Evolutionary conservation across 2,113 vertebrate species (phyloP).

Genomic region (Dicentrarchus labrax): DNA sequence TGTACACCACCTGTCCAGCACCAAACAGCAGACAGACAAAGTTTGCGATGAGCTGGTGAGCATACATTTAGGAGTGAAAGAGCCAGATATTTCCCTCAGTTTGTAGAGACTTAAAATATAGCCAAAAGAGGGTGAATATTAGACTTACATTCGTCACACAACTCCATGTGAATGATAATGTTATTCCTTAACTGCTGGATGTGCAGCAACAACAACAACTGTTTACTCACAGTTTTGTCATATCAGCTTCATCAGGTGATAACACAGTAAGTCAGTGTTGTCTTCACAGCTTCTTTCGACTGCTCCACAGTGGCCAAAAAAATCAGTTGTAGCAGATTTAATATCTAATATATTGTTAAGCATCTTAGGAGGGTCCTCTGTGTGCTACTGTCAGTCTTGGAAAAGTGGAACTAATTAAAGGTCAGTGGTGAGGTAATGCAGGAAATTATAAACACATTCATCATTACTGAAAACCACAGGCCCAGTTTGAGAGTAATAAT

Average conservation of each 20-base stretch:
- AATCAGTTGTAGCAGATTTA: too few relatives aligned
- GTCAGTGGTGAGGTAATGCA: not conserved
- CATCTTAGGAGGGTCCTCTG: not conserved
- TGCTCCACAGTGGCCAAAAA: not conserved
- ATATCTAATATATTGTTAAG: not conserved
- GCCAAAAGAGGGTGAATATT: not conserved
- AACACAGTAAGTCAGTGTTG: not conserved
- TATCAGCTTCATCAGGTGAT: not conserved
- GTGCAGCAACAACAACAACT: not conserved
- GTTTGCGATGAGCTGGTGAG: not conserved
- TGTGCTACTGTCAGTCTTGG: not conserved
- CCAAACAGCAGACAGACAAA: not conserved
- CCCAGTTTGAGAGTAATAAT: not conserved
- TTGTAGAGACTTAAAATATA: not conserved
- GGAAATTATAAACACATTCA: not conserved
- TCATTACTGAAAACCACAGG: not conserved
- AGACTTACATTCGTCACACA: not conserved
- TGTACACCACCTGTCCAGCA: not conserved
- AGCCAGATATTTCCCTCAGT: not conserved
- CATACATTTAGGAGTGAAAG: not conserved
- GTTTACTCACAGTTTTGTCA: not conserved
- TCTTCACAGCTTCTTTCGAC: not conserved
- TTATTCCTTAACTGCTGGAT: not conserved
- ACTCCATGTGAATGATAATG: not conserved
- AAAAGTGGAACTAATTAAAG: not conserved